Conservation (phyloP, 2,797 vertebrate species). For the Falco concolor region DNA sequence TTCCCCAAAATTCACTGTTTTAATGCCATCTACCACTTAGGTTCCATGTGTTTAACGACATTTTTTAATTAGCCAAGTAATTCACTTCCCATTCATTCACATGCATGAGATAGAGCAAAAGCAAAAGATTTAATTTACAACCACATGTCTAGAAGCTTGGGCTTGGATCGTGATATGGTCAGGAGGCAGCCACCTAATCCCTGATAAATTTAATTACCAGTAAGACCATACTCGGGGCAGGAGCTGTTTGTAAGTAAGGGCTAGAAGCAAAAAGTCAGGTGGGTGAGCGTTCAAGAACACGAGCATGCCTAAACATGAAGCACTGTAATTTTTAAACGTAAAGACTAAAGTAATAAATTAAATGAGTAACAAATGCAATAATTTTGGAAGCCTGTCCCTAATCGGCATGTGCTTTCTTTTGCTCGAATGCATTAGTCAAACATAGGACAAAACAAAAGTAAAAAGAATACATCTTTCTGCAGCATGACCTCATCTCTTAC, state of each 20-base stretch:
- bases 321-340: not conserved
- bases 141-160: rapidly evolving
- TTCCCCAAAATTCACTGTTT: not conserved
- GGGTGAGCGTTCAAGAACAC: not conserved
- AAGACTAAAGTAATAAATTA: not conserved
- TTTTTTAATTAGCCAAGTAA: not conserved
- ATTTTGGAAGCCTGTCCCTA: not conserved
- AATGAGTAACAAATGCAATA: not conserved
- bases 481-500: not conserved
- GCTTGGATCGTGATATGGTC: not conserved
- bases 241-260: not conserved
- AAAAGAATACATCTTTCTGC: not conserved
- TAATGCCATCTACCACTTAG: not conserved
- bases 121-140: not conserved
- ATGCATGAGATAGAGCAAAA: not conserved
- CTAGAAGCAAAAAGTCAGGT: not conserved
- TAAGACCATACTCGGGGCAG: not conserved
- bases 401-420: not conserved
- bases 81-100: not conserved
- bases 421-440: not conserved
- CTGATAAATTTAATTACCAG: not conserved
- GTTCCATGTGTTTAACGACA: not conserved
- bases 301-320: not conserved
- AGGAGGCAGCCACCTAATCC: not conserved
- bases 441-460: rapidly evolving